A percentile compares a stretch with the other conserved stretches of the same genome.
phyloP scores from a whole-genome alignment of 2,797 vertebrate genomes.

The Sparus aurata region DNA sequence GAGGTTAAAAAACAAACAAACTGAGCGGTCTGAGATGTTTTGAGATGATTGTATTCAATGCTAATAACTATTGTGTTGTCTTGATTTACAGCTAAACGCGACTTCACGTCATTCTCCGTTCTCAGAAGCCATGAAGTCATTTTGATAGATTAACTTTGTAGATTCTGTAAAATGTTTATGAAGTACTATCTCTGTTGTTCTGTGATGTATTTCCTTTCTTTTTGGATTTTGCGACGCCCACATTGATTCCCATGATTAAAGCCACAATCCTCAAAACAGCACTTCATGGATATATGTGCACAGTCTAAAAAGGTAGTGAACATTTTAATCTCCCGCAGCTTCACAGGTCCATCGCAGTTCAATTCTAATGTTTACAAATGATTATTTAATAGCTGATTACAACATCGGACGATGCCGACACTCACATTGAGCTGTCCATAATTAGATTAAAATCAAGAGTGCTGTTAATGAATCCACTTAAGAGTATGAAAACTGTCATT shows the following conservation, averaged over 20 bases:
- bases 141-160: conserved; percentile 81
- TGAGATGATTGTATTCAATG: conserved; percentile 71
- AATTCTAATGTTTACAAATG: conserved; percentile 77
- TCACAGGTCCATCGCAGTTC: conserved; percentile 56
- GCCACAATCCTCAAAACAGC: conserved; percentile 52
- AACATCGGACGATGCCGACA: conserved; percentile 50
- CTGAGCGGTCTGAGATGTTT: conserved; percentile 66
- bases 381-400: conserved; percentile 69
- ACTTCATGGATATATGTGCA: conserved; percentile 54
- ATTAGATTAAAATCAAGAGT: conserved; percentile 61
- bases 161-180: conserved; percentile 79
- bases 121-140: conserved; percentile 59
- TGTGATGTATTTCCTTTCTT: conserved; percentile 71
- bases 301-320: conserved; percentile 49
- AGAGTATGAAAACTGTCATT: conserved; percentile 55
- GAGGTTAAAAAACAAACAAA: conserved; percentile 36
- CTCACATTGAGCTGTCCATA: conserved; percentile 68
- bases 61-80: conserved; percentile 79
- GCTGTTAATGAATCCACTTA: conserved; percentile 49
- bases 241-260: conserved; percentile 51
- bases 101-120: conserved; percentile 57
- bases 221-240: conserved; percentile 65
- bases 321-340: conserved; percentile 55
- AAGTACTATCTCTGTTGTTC: conserved; percentile 78
- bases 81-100: conserved; percentile 74